These are phyloP conservation scores for Drosophila micromelanica DNA, from an alignment of 1,140 invertebrate species.

Conservation along the genomic window DNA sequence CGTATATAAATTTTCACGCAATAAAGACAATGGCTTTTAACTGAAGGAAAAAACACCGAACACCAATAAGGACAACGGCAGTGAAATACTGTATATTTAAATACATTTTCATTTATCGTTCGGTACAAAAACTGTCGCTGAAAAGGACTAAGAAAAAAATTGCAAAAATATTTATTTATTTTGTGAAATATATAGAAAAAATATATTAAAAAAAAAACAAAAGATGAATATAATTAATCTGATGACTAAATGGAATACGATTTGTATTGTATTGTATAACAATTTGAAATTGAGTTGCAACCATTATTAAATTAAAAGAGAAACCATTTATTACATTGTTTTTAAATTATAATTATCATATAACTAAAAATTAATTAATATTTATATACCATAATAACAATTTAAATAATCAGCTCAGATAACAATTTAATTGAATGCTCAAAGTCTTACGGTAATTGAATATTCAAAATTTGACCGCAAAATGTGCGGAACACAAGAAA, in stretches of 20 bases:
- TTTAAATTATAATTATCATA: background rate
- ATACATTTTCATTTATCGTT: slow-evolving; percentile 37
- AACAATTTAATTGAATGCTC: slow-evolving; percentile 17
- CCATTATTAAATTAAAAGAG: slow-evolving; percentile 1
- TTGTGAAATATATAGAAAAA: background rate
- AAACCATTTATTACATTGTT: background rate
- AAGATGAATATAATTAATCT: slow-evolving; percentile 25
- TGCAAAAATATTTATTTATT: background rate
- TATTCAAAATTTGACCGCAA: slow-evolving; percentile 51
- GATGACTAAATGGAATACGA: slow-evolving; percentile 28
- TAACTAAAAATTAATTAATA: background rate
- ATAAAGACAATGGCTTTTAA: slow-evolving; percentile 61
- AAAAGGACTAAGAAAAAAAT: slow-evolving; percentile 16
- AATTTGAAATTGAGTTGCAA: slow-evolving; percentile 5
- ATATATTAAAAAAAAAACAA: background rate
- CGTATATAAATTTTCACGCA: slow-evolving; percentile 73
- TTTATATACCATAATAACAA: slow-evolving; percentile 1
- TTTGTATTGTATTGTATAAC: background rate
- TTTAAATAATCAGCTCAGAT: background rate
- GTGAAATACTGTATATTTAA: slow-evolving; percentile 63
- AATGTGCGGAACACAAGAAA: slow-evolving; percentile 42
- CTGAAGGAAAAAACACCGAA: slow-evolving; percentile 30
- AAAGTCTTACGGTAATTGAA: slow-evolving; percentile 19
- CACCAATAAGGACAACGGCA: slow-evolving; percentile 21
- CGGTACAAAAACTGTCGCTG: slow-evolving; percentile 12